Conservation (phyloP, 2,797 vertebrate species). For the Orestias chungarensis region DNA sequence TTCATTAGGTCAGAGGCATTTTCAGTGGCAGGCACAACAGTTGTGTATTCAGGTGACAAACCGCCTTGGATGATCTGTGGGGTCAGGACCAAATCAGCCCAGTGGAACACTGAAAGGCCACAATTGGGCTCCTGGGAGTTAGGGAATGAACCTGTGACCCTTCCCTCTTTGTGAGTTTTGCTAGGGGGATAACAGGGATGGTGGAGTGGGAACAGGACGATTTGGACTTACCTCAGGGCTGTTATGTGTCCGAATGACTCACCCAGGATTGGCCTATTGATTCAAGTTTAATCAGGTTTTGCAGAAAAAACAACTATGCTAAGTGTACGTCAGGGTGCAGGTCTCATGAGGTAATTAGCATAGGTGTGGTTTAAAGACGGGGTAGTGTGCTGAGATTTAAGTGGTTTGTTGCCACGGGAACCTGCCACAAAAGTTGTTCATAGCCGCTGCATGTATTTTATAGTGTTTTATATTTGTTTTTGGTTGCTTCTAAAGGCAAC, state of each 20-base stretch:
- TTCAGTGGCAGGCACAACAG: slow-evolving; percentile 34
- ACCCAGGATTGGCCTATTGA: slow-evolving; percentile 33
- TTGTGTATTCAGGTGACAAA: slow-evolving; percentile 26
- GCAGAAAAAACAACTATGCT: slow-evolving; percentile 21
- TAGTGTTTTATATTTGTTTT: slow-evolving; percentile 26
- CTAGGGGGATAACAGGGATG: slow-evolving; percentile 46
- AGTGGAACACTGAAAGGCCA: slow-evolving; percentile 38
- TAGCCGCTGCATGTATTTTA: slow-evolving; percentile 29
- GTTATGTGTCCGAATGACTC: slow-evolving; percentile 49
- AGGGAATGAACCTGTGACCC: slow-evolving; percentile 52
- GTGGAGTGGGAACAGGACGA: slow-evolving; percentile 20
- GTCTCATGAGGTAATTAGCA: slow-evolving; percentile 50
- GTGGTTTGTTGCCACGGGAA: slow-evolving; percentile 57
- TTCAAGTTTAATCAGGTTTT: slow-evolving; percentile 27
- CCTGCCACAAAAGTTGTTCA: slow-evolving; percentile 47
- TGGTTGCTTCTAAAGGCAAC: slow-evolving; percentile 36
- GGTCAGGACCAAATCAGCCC: slow-evolving; percentile 36
- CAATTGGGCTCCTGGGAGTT: slow-evolving; percentile 55
- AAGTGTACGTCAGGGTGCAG: slow-evolving; percentile 42
- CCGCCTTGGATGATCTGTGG: slow-evolving; percentile 37
- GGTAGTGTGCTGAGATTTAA: slow-evolving; percentile 55
- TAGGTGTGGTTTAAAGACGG: slow-evolving; percentile 62
- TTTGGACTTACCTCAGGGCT: slow-evolving; percentile 17
- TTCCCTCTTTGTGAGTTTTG: slow-evolving; percentile 52
- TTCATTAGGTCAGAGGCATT: slow-evolving; percentile 35